Conservation (phyloP, 2,888 invertebrate genomes). For the Nomada ferruginata region DNA sequence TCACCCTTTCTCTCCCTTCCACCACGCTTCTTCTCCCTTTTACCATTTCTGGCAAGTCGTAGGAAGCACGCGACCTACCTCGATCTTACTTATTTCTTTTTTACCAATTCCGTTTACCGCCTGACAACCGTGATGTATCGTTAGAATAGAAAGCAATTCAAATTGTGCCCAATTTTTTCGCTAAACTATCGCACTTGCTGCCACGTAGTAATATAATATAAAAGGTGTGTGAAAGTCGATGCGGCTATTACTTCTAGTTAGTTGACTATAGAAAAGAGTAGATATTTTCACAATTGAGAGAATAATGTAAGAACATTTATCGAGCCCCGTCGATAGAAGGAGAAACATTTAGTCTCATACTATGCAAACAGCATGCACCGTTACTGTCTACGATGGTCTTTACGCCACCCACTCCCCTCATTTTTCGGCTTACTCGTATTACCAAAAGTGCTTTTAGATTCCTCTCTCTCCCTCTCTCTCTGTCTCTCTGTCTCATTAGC, state of each 20-base stretch:
- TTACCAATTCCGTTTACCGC: constrained; percentile 57
- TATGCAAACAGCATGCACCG: constrained; percentile 46
- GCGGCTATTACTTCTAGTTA: no score
- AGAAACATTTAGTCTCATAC: constrained; percentile 41
- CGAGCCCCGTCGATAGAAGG: background rate
- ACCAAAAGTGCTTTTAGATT: no score
- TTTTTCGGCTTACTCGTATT: no score
- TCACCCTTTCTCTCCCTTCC: constrained; percentile 16
- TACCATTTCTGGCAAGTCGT: constrained; percentile 40
- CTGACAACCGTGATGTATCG: constrained; percentile 58
- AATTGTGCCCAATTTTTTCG: constrained; percentile 13
- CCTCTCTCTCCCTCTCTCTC: no score
- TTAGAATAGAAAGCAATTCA: constrained; percentile 20
- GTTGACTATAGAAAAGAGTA: no score
- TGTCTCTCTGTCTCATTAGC: no score
- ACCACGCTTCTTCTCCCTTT: constrained; percentile 13
- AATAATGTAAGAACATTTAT: no score
- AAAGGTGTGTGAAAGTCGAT: no score
- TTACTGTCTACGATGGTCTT: constrained; percentile 53
- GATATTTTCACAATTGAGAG: no score
- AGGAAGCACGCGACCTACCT: constrained; percentile 60
- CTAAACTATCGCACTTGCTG: no score
- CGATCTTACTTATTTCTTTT: constrained; percentile 39
- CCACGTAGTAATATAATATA: no score
- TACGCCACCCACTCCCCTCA: constrained; percentile 35